Percentiles rank a stretch among this genome's conserved stretches.
phyloP scores from a whole-genome alignment of 2,113 vertebrate species.

The Hemiprocne comata region DNA sequence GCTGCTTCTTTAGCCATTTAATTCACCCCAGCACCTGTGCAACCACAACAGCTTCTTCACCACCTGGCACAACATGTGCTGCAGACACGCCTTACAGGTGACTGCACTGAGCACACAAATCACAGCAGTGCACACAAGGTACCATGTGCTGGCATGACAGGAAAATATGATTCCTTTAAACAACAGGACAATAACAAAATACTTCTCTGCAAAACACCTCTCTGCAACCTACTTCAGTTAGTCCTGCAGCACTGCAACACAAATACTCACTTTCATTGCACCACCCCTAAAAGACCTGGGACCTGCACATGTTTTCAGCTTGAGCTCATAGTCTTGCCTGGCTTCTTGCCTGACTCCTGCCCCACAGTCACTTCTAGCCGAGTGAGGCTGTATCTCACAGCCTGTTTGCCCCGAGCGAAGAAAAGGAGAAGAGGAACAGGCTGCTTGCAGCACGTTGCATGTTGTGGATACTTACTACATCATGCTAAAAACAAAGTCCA shows the following conservation, averaged over 20 bases:
- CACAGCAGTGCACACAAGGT: accelerated
- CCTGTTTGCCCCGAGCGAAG: accelerated
- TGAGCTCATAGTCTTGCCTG: background rate
- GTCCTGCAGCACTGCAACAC: background rate
- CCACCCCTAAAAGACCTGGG: background rate
- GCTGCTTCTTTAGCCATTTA: background rate
- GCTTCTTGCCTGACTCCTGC: background rate
- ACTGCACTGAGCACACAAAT: background rate
- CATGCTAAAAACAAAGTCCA: background rate
- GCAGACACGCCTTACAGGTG: background rate
- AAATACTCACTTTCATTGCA: background rate
- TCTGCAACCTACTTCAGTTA: background rate
- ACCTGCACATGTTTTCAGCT: background rate
- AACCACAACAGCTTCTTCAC: accelerated
- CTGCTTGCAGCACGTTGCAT: background rate
- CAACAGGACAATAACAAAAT: background rate
- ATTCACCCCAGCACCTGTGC: background rate
- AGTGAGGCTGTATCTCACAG: background rate
- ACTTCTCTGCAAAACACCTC: background rate
- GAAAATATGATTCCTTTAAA: background rate
- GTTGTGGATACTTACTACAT: background rate
- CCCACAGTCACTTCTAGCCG: background rate
- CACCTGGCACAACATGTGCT: accelerated
- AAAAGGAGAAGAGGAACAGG: conserved; percentile 43
- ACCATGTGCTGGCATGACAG: accelerated